A percentile compares a stretch with the other conserved stretches of the same genome.
Evolutionary conservation across 2,797 vertebrate genomes (phyloP).

Genomic region (Myripristis murdjan): DNA sequence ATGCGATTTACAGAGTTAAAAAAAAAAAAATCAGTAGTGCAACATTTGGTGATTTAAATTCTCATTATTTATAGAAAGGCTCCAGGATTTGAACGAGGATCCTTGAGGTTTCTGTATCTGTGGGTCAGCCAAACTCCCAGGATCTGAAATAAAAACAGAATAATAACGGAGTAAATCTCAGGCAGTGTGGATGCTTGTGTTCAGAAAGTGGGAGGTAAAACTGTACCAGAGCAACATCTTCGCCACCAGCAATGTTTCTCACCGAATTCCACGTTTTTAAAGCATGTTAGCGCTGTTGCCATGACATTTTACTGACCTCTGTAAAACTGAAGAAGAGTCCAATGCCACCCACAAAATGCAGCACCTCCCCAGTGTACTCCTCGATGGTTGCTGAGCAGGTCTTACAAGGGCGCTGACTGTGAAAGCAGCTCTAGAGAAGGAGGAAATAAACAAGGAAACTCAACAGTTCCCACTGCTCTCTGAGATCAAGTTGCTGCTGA

Average conservation of each 20-base stretch:
- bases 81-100: slow-evolving; percentile 91
- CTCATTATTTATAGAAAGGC: slow-evolving; percentile 89
- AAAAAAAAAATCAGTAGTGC: not conserved
- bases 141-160: slow-evolving; percentile 84
- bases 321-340: slow-evolving; percentile 98
- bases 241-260: not conserved
- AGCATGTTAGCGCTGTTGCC: not conserved
- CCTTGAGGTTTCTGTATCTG: slow-evolving; percentile 94
- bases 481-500: not conserved
- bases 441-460: slow-evolving; percentile 1
- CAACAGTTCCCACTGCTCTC: not conserved
- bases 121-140: slow-evolving; percentile 95
- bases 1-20: not conserved
- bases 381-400: slow-evolving; percentile 88
- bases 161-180: not conserved
- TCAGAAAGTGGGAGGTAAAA: no score
- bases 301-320: slow-evolving; percentile 86
- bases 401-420: slow-evolving; percentile 53
- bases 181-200: no score
- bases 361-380: slow-evolving; percentile 88
- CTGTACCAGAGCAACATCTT: no score
- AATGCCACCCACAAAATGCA: slow-evolving; percentile 92
- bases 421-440: slow-evolving; percentile 81
- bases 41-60: not conserved
- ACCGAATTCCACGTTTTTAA: not conserved